Base-by-base conservation (phyloP, 2,113 vertebrate genomes). In the Hydrolagus affinis region DNA sequence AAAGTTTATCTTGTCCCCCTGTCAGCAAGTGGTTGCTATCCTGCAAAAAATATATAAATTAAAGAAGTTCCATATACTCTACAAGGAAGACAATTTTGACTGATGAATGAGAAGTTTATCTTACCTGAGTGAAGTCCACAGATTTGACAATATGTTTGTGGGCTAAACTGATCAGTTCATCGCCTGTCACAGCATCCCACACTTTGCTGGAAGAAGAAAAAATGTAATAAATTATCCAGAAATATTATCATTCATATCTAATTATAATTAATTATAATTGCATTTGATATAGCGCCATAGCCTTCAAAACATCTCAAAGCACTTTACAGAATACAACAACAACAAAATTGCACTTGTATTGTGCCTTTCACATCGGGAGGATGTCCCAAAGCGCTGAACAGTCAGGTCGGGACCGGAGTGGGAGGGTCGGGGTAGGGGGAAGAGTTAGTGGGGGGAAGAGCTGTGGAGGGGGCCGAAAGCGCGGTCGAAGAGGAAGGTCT, bases 91-190 rank as follows among this genome's bases (percentile, higher is more conserved):
- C 44, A 83, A 66, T 19, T 30, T 8, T 8, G 30, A 57, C 44
- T 28, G 44, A 44, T 44, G 4, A 0, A 21, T 86, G 0, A 87
- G 85, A 86, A 1, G 0, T 70, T 86, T 85, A 73, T 80, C 89
- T 72, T 91, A 99, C 98, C 97, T 98, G 92, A 70, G 97, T 98
- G 85, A 99, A 99, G 92, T 91, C 95, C 88, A 99, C 97, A 3
- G 94, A 94, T 92, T 99, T 99, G 87, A 99, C 98, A 85, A 99
- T 99, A 91, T 99, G 98, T 89, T 99, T 99, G 91, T 99, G 98
- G 78, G 97, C 97, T 93, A 99, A 88, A 3, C 96, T 95, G 87
- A 98, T 94, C 70, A 99, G 89, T 89, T 99, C 98, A 85, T 98
- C 97, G 23, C 97, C 98, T 30, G 96, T 97, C 88, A 99, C 95